Evolutionary conservation across 2,113 vertebrate species (phyloP).

Genomic region (Sinocyclocheilus anshuiensis): DNA sequence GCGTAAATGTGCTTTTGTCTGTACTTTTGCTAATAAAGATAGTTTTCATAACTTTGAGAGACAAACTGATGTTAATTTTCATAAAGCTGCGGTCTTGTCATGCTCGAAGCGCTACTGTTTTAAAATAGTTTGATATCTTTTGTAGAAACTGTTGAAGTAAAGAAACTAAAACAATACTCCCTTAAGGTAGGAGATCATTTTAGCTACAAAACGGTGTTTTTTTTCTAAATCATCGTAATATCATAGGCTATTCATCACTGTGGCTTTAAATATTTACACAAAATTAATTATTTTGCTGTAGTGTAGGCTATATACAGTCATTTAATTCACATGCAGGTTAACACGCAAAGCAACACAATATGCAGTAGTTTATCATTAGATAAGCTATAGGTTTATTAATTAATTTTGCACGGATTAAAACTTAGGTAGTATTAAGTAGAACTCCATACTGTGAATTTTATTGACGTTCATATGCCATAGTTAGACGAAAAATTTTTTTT

Average conservation of each 20-base stretch:
- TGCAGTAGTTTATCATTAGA: too few relatives aligned
- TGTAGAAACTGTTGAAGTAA: not conserved
- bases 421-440: not conserved
- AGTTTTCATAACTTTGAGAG: not conserved
- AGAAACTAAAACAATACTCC: not conserved
- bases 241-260: too few relatives aligned
- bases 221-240: too few relatives aligned
- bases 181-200: not conserved
- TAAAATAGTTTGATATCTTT: not conserved
- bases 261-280: not conserved
- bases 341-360: not conserved
- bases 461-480: not conserved
- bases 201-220: not conserved
- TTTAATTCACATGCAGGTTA: not conserved
- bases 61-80: not conserved
- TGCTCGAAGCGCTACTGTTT: not conserved
- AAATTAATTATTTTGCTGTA: not conserved
- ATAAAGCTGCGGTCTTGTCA: not conserved
- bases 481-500: not conserved
- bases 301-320: not conserved
- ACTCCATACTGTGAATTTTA: not conserved
- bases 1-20: slow-evolving; percentile 23
- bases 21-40: slow-evolving; percentile 11
- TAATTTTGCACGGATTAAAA: not conserved
- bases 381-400: too few relatives aligned